phyloP scores from a whole-genome alignment of 1,140 invertebrate species.

The Melitaea cinxia region DNA sequence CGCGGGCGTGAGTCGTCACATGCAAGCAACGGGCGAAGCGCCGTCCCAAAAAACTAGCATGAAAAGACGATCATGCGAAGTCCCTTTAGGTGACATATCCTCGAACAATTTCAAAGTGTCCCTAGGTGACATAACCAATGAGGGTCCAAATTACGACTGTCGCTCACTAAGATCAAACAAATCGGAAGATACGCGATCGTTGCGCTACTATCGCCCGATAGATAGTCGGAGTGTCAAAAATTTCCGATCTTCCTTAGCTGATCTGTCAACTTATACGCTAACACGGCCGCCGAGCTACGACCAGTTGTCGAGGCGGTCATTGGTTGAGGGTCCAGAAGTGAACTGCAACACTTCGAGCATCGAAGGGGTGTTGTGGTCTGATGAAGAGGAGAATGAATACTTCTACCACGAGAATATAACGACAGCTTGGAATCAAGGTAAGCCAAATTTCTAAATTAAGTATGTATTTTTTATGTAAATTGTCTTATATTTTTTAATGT shows the following conservation, averaged over 20 bases:
- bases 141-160: constrained; percentile 64
- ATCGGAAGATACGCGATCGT: constrained; percentile 62
- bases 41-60: constrained; percentile 75
- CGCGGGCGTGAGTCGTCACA: constrained; percentile 73
- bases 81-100: constrained; percentile 72
- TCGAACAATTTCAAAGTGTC: constrained; percentile 75
- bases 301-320: constrained; percentile 65
- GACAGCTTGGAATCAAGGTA: constrained; percentile 77
- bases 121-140: constrained; percentile 63
- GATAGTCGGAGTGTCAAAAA: constrained; percentile 74
- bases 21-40: constrained; percentile 72
- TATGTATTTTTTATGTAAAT: neutral
- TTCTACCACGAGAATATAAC: constrained; percentile 79
- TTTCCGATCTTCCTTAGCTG: constrained; percentile 66
- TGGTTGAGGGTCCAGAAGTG: constrained; percentile 61
- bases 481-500: no score
- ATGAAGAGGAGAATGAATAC: constrained; percentile 80
- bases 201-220: constrained; percentile 68
- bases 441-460: constrained; percentile 24
- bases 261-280: constrained; percentile 62
- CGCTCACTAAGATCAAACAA: constrained; percentile 63
- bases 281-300: constrained; percentile 73
- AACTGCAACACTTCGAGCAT: constrained; percentile 78
- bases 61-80: constrained; percentile 73
- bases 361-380: constrained; percentile 79